Evolutionary conservation across 2,797 vertebrate species (phyloP), one percentile per base, ranked within the genome.

Genomic region (Schizopygopsis malacanthus): DNA sequence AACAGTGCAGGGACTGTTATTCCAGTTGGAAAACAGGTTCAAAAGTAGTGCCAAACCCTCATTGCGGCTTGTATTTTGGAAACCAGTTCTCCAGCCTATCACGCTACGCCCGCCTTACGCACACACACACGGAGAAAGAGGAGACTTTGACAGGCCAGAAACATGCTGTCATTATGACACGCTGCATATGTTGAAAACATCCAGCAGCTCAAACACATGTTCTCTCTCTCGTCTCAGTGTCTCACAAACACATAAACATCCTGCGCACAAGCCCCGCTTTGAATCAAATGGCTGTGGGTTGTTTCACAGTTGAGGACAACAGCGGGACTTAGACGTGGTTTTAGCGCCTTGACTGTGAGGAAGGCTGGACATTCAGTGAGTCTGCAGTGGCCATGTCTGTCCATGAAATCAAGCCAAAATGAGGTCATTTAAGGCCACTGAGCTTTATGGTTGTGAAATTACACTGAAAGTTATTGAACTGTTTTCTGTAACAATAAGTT

Each of bases 1-100:
- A 85, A 81, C 84, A 85, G 69, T 43, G 56, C 41, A 71, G 77
- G 54, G 73, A 73, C 69, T 39, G 69, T 73, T 85, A 79, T 81
- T 75, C 78, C 78, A 81, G 56, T 85, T 85, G 84, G 84, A 85
- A 73, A 52, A 61, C 56, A 52, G 43, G 45, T n/a, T 80, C 8
- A 20, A 20, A 37, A 59, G 41, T 22, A 47, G 22, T 50, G 70
- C 78, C 84, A 85, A 73, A 65, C 43, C 37, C n/a, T 73, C 70
- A 18, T 69, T 85, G 76, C 22, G n/a, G 52, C 54, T 80, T 85
- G 47, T 63, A 65, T 81, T 73, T 81, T 73, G 70, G 78, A 81
- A 81, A 85, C 54, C 69, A 67, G 43, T 73, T 85, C 45, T 85
- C 54, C 67, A 80, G 77, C 33, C 67, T 63, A 63, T 80, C 84